Percentiles rank a stretch among this genome's conserved stretches.
These are phyloP conservation scores for Pterophyllum scalare DNA, from an alignment of 2,113 vertebrate species.

Conservation along the genomic window DNA sequence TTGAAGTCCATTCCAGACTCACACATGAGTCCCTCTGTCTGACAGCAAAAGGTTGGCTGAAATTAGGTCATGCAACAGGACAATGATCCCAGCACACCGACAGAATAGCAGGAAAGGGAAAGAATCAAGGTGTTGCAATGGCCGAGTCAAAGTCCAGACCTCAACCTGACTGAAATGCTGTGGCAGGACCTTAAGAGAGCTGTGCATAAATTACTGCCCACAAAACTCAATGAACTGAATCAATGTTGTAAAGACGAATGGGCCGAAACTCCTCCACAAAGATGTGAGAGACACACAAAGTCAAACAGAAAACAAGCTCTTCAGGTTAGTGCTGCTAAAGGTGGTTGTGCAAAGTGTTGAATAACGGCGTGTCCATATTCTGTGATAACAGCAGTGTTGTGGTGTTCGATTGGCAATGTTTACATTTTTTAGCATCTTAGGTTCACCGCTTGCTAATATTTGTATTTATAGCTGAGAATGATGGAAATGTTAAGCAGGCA, in stretches of 20 bases:
- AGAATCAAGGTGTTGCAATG: no score
- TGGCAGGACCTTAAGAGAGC: no score
- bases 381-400: neutral
- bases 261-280: fast-evolving
- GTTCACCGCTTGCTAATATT: neutral
- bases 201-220: no score
- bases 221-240: neutral
- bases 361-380: fast-evolving
- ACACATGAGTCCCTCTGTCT: neutral
- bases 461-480: neutral
- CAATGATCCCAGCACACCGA: no score
- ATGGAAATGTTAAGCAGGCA: neutral
- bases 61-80: no score
- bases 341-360: neutral
- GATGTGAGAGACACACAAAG: fast-evolving
- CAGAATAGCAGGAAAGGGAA: no score
- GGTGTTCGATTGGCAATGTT: neutral
- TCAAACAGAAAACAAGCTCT: neutral
- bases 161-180: no score
- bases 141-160: no score
- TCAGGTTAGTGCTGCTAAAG: neutral
- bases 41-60: no score
- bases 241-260: neutral
- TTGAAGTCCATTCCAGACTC: neutral
- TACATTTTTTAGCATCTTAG: neutral